Percentiles rank a stretch among this genome's conserved stretches.
phyloP scores from a whole-genome alignment of 2,888 invertebrate species.

The Aquatica leii region DNA sequence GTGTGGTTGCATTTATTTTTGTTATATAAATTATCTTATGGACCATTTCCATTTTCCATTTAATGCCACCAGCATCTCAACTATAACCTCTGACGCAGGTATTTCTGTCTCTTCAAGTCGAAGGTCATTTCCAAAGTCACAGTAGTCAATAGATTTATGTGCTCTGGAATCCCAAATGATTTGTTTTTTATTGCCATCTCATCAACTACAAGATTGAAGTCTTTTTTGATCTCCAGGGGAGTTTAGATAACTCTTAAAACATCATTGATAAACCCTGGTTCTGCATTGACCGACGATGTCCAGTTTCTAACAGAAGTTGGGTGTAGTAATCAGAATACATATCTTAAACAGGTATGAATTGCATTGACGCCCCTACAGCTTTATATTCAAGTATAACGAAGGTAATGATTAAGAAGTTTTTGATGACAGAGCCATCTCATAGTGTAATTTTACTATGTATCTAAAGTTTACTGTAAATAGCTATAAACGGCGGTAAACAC shows the following conservation, averaged over 20 bases:
- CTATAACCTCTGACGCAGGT: slow-evolving; percentile 28
- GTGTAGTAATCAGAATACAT: neutral
- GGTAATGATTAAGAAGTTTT: too few species aligned
- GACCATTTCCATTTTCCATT: slow-evolving; percentile 24
- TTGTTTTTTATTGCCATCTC: slow-evolving; percentile 30
- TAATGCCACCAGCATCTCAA: slow-evolving; percentile 22
- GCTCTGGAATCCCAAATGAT: slow-evolving; percentile 19
- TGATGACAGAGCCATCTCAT: too few species aligned
- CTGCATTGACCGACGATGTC: slow-evolving; percentile 13
- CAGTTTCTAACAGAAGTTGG: slow-evolving; percentile 10
- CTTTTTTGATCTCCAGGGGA: neutral
- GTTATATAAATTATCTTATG: slow-evolving; percentile 24
- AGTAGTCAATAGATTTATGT: slow-evolving; percentile 3
- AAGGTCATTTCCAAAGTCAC: slow-evolving; percentile 18
- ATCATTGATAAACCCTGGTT: slow-evolving; percentile 6
- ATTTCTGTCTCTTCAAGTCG: slow-evolving; percentile 24
- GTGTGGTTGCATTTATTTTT: slow-evolving; percentile 17
- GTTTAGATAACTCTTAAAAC: slow-evolving; percentile 6
- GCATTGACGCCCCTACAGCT: too few species aligned
- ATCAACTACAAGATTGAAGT: slow-evolving; percentile 10
- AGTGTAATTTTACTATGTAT: too few species aligned
- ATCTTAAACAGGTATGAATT: neutral
- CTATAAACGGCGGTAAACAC: too few species aligned
- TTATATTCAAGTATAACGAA: too few species aligned
- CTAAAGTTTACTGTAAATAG: too few species aligned